Evolutionary conservation across 2,797 vertebrate species (phyloP), one percentile per base, ranked within the genome.

Genomic region (Gallinago solitaria): DNA sequence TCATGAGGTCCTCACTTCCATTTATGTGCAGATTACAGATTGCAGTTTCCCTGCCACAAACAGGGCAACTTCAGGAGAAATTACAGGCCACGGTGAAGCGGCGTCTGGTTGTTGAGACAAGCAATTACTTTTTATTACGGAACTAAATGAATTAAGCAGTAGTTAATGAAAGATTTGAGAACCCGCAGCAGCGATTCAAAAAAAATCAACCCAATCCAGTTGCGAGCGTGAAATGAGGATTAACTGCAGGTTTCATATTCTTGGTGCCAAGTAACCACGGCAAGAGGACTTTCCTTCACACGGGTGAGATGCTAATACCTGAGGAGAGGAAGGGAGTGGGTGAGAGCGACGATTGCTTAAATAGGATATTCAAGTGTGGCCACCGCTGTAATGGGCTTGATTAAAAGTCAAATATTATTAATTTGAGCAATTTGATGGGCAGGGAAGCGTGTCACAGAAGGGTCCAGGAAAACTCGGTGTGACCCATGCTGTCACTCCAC

Each of bases 121-220:
- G 59, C 47, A 87, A 96, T 94, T 87, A 68, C 28, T 4, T 50
- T 71, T 91, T 69, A 82, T 91, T 82, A 30, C 13, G 6, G 63
- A 63, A 53, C 50, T 73, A 78, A 88, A 88, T 9, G 16, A 88
- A 51, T 69, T 4, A 14, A 87, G 63, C 61, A 32, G 23, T 10
- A 79, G 77, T 73, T 92, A 61, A 71, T 56, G 64, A 88, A 79
- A 83, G 54, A 39, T 76, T 63, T 21, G 45, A 59, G 86, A 78
- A 70, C 23, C 47, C 1, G 0, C 67, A 4, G 68, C 5, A 16
- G 47, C 1, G 0, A 74, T 11, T 60, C 47, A 45, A 53, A 69
- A 39, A 39, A 74, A 86, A 39, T 43, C n/a, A 27, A 37, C 56
- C n/a, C n/a, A 3, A 37, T 18, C 41, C 0, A 0, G 37, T 1